These are phyloP conservation scores for Scaptomyza hsui DNA, from an alignment of 1,140 invertebrate genomes.

Conservation along the genomic window DNA sequence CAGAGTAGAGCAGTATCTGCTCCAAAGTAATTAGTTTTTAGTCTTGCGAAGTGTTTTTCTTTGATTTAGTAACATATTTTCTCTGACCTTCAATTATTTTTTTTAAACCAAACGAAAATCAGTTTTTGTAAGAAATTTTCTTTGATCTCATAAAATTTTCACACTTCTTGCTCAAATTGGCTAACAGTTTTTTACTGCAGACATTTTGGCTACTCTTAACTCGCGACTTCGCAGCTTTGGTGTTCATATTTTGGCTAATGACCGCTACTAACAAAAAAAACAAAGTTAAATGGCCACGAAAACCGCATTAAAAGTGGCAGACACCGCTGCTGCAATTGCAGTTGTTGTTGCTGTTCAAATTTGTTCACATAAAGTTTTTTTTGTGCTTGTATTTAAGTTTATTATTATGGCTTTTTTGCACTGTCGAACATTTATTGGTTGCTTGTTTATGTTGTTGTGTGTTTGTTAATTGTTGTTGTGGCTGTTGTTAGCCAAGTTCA, in stretches of 20 bases:
- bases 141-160: no score
- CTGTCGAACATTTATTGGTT: constrained; percentile 69
- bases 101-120: no score
- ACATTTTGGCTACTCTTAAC: constrained; percentile 33
- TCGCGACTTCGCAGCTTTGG: constrained; percentile 3
- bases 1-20: no score
- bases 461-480: constrained; percentile 46
- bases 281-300: constrained; percentile 47
- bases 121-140: no score
- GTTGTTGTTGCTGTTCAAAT: constrained; percentile 54
- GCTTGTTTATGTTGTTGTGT: constrained; percentile 49
- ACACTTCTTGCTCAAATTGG: no score
- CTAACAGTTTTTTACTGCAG: constrained; percentile 31
- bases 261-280: constrained; percentile 63
- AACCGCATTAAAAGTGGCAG: constrained; percentile 44
- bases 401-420: constrained; percentile 80
- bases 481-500: constrained; percentile 70
- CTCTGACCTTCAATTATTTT: no score
- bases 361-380: constrained; percentile 61
- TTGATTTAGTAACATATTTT: no score
- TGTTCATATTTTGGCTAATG: constrained; percentile 80
- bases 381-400: constrained; percentile 66
- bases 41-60: no score
- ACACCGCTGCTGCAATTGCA: constrained; percentile 4
- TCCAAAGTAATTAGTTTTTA: no score